Percentiles rank a stretch among this genome's conserved stretches.
phyloP scores from a whole-genome alignment of 1,140 invertebrate species.

The Hypsibius dujardini region DNA sequence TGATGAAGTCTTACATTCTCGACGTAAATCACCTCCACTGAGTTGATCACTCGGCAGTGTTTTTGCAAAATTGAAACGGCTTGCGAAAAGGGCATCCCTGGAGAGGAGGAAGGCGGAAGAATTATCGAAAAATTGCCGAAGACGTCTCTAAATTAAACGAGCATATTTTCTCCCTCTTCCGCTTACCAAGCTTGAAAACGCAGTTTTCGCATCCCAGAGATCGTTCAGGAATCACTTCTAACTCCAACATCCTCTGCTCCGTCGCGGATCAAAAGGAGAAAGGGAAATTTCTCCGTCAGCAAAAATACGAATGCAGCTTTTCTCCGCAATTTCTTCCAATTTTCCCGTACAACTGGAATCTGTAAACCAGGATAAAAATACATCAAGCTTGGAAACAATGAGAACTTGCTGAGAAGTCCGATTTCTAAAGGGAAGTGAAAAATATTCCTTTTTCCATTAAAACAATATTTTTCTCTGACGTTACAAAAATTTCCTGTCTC shows the following conservation, averaged over 20 bases:
- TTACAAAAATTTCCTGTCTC: too few species aligned
- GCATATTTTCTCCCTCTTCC: conserved; percentile 19
- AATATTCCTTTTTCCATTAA: too few species aligned
- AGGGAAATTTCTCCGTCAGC: too few species aligned
- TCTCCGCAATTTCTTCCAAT: too few species aligned
- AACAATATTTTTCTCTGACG: too few species aligned
- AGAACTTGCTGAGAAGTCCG: too few species aligned
- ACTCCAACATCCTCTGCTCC: conserved; percentile 57
- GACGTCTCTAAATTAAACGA: neutral
- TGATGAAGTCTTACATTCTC: conserved; percentile 52
- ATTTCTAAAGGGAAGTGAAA: too few species aligned
- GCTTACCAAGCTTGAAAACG: conserved; percentile 87
- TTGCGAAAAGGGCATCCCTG: conserved; percentile 94
- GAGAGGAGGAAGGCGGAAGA: neutral
- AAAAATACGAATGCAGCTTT: too few species aligned
- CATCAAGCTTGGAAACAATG: neutral
- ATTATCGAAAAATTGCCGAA: neutral
- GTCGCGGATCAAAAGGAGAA: too few species aligned
- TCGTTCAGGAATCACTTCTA: conserved; percentile 82
- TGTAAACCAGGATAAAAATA: conserved; percentile 1
- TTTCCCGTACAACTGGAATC: neutral
- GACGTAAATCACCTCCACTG: conserved; percentile 86
- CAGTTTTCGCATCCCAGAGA: conserved; percentile 86
- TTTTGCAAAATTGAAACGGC: conserved; percentile 79
- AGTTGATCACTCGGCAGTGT: conserved; percentile 72